Conservation (phyloP, 92 coral and sea anemone species). For the Zoanthus gigantus region DNA sequence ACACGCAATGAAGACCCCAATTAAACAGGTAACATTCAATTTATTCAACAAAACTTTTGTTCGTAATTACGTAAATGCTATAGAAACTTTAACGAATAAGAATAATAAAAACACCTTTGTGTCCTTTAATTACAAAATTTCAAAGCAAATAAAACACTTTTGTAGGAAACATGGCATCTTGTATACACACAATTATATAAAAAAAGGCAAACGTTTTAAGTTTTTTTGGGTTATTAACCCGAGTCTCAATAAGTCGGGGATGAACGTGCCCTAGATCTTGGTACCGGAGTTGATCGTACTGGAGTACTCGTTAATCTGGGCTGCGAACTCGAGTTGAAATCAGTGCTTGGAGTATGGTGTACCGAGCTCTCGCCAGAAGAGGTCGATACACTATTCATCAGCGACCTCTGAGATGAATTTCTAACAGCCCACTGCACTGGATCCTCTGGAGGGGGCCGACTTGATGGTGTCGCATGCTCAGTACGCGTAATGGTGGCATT, state of each 20-base stretch:
- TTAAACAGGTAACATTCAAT: not conserved
- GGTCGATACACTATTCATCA: not conserved
- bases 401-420: slow-evolving; percentile 35
- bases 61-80: not conserved
- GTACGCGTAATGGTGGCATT: slow-evolving; percentile 17
- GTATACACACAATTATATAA: not conserved
- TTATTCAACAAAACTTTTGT: not conserved
- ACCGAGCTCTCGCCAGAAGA: not conserved
- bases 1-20: slow-evolving; percentile 1
- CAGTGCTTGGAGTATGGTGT: not conserved
- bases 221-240: not conserved
- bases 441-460: slow-evolving; percentile 38
- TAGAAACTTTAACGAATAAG: not conserved
- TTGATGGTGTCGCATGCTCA: slow-evolving; percentile 19
- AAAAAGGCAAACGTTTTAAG: not conserved
- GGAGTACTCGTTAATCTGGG: not conserved
- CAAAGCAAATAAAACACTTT: not conserved
- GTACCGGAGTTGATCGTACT: not conserved
- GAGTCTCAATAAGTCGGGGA: not conserved
- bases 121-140: not conserved
- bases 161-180: not conserved
- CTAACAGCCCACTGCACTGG: slow-evolving; percentile 46
- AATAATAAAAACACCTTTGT: not conserved
- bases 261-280: not conserved
- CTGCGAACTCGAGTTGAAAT: not conserved